Conservation (phyloP, 2,797 vertebrate genomes). For the Huso huso region DNA sequence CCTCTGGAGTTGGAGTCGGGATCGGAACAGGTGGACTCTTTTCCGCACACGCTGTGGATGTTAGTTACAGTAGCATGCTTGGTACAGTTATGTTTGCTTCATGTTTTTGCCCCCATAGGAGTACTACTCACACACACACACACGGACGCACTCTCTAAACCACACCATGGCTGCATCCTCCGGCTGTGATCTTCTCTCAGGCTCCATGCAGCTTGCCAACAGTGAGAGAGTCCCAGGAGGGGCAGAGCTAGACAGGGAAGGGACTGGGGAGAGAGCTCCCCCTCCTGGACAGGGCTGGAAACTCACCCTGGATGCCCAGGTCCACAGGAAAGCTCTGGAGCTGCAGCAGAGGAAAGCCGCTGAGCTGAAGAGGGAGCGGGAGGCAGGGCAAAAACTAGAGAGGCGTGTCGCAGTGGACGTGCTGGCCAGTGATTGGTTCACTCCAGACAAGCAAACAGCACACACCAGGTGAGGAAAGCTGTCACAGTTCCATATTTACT, state of each 20-base stretch:
- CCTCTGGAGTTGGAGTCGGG: too few species aligned
- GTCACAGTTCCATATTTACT: neutral
- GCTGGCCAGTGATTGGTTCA: slow-evolving; percentile 53
- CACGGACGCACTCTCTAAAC: neutral
- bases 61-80: too few species aligned
- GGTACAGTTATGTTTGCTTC: too few species aligned
- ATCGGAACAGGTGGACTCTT: too few species aligned
- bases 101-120: too few species aligned
- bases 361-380: slow-evolving; percentile 28
- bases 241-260: neutral
- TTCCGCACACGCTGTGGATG: too few species aligned
- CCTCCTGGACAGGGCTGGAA: slow-evolving; percentile 30
- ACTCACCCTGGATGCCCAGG: slow-evolving; percentile 37
- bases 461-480: slow-evolving; percentile 18
- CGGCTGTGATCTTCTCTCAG: neutral
- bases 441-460: slow-evolving; percentile 33
- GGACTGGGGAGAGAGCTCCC: neutral
- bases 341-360: slow-evolving; percentile 44
- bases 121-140: too few species aligned
- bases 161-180: neutral
- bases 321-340: slow-evolving; percentile 45
- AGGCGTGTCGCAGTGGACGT: slow-evolving; percentile 35
- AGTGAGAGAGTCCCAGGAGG: slow-evolving; percentile 6
- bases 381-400: slow-evolving; percentile 31
- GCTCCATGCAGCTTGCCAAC: neutral